Conservation (phyloP, 2,797 vertebrate species). For the Thamnophis elegans region DNA sequence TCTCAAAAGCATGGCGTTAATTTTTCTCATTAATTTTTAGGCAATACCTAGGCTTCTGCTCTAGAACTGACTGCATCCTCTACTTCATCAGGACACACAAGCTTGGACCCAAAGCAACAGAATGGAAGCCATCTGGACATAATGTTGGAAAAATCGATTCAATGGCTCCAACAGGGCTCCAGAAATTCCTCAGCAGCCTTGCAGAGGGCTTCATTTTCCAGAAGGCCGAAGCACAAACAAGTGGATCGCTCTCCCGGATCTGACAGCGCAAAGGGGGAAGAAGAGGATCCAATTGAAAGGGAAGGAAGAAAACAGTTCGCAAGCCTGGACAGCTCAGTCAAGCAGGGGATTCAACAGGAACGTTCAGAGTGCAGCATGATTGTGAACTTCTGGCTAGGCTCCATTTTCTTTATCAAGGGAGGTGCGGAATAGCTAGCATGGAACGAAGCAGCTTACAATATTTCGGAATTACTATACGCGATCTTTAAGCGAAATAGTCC, state of each 20-base stretch:
- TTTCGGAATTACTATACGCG: background rate
- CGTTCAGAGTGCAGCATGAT: background rate
- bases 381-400: background rate
- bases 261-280: background rate
- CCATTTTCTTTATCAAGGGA: background rate
- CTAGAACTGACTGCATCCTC: background rate
- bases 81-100: background rate
- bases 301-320: background rate
- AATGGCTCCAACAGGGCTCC: background rate
- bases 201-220: background rate
- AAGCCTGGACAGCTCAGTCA: background rate
- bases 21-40: background rate
- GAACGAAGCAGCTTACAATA: background rate
- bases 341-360: background rate
- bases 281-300: background rate
- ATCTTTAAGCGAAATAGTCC: background rate
- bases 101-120: background rate
- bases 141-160: background rate
- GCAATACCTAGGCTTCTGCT: background rate
- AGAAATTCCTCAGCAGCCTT: background rate
- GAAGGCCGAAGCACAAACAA: background rate
- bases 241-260: background rate
- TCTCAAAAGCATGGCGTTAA: no score
- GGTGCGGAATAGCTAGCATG: background rate
- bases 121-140: background rate